A percentile compares a stretch with the other conserved stretches of the same genome.
These are phyloP conservation scores for Danio albolineatus DNA, from an alignment of 2,797 vertebrate species.

Conservation along the genomic window DNA sequence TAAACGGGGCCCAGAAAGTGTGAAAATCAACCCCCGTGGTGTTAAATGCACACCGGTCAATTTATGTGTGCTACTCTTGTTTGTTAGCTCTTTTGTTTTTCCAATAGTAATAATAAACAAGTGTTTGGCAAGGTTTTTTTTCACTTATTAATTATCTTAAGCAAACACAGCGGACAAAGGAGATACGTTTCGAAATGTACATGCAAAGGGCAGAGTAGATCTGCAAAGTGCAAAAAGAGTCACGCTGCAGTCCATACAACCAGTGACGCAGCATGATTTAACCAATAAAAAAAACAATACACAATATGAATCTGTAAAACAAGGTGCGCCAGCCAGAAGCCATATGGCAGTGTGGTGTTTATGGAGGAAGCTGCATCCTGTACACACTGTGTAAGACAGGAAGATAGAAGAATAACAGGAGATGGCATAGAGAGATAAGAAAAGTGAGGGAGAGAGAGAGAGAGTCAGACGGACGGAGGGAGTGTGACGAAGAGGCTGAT, in stretches of 20 bases:
- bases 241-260: background rate
- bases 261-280: conserved; percentile 2
- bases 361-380: background rate
- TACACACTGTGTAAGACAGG: background rate
- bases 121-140: too few species aligned
- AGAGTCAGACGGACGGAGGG: conserved; percentile 21
- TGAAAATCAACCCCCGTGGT: too few species aligned
- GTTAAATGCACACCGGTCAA: too few species aligned
- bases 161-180: background rate
- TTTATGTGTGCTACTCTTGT: too few species aligned
- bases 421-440: conserved; percentile 26
- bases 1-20: too few species aligned
- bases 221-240: background rate
- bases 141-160: background rate
- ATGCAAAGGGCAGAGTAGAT: background rate
- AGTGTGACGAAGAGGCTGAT: conserved; percentile 62
- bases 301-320: background rate
- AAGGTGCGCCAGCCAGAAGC: background rate
- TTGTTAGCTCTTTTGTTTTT: too few species aligned
- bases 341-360: background rate
- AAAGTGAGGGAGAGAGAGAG: conserved; percentile 20
- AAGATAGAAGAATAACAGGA: conserved; percentile 18
- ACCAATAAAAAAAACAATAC: background rate
- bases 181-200: background rate
- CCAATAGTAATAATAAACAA: too few species aligned